phyloP scores from a whole-genome alignment of 1,140 invertebrate species.

The Drusus annulatus region DNA sequence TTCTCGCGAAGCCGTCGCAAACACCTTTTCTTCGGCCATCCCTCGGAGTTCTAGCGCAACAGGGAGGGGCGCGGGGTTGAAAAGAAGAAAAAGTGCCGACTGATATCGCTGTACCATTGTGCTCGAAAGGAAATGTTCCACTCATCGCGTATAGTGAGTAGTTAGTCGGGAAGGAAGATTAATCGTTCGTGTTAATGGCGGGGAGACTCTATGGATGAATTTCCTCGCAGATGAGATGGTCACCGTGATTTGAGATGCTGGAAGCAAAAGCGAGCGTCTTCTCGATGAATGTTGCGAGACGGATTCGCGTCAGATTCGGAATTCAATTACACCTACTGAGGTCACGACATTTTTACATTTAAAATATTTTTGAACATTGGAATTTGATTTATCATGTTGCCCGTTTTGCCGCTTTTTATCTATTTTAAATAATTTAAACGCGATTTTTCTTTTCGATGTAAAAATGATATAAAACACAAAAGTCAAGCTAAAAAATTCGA shows the following conservation, averaged over 20 bases:
- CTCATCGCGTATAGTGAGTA: slow-evolving; percentile 60
- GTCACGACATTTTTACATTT: slow-evolving; percentile 3
- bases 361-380: slow-evolving; percentile 8
- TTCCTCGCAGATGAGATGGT: slow-evolving; percentile 15
- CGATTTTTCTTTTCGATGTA: no score
- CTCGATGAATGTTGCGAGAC: not conserved
- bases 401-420: no score
- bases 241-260: slow-evolving; percentile 25
- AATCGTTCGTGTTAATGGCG: slow-evolving; percentile 57
- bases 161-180: slow-evolving; percentile 58
- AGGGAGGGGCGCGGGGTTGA: slow-evolving; percentile 21
- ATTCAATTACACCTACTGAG: slow-evolving; percentile 15
- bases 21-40: slow-evolving; percentile 57
- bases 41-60: slow-evolving; percentile 10
- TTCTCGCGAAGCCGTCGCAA: slow-evolving; percentile 56
- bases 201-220: not conserved
- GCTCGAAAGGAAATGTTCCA: slow-evolving; percentile 56
- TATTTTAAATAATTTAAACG: no score
- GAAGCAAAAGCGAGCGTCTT: not conserved
- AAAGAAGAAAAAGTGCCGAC: slow-evolving; percentile 56
- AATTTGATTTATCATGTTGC: not conserved
- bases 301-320: slow-evolving; percentile 22
- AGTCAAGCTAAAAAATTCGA: no score
- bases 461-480: no score
- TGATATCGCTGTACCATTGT: slow-evolving; percentile 59